These are phyloP conservation scores for Phainopepla nitens DNA, from an alignment of 2,113 vertebrate species.

Conservation along the genomic window DNA sequence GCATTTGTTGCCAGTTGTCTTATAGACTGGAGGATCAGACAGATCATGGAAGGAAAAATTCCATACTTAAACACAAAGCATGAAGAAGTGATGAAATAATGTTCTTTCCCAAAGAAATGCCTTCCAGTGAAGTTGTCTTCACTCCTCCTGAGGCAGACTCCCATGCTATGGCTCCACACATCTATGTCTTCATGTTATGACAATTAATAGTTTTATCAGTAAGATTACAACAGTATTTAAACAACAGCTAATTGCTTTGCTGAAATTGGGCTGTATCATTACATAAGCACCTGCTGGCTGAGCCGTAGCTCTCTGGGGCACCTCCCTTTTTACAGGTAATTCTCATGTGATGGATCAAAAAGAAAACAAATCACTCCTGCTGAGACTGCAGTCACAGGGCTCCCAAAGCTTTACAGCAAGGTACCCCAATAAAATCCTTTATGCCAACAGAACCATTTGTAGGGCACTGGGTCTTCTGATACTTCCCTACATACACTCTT, in stretches of 20 bases:
- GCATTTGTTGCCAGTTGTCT: neutral
- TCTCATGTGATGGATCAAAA: neutral
- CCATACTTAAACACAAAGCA: neutral
- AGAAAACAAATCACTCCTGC: neutral
- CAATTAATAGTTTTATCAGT: neutral
- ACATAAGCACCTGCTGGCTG: neutral
- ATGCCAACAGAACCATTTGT: neutral
- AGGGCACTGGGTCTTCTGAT: neutral
- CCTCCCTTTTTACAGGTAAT: neutral
- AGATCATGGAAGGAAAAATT: neutral
- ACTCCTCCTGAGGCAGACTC: neutral
- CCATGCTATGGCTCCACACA: rapidly evolving
- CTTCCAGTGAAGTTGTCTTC: neutral
- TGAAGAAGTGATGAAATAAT: neutral
- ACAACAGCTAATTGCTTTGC: neutral
- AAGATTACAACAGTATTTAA: neutral
- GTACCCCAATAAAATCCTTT: neutral
- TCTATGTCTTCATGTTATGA: neutral
- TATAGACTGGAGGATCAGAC: neutral
- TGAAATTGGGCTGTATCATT: neutral
- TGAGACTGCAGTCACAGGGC: neutral
- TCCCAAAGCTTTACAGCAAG: neutral
- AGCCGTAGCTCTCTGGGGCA: neutral
- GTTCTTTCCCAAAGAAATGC: neutral
- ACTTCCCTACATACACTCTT: neutral